phyloP scores from a whole-genome alignment of 1,140 invertebrate genomes.

The Danaus melanippus region DNA sequence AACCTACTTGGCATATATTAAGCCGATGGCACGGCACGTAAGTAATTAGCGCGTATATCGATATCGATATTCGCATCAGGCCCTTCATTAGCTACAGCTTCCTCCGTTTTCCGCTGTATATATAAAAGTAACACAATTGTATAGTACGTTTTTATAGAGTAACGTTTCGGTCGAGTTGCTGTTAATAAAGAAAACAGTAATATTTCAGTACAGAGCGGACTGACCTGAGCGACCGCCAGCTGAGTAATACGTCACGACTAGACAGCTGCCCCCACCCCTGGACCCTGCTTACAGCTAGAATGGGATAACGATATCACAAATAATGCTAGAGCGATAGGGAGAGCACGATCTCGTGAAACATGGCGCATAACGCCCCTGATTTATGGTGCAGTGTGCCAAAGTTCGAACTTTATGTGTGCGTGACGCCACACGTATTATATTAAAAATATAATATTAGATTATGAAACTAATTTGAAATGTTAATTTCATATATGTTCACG shows the following conservation, averaged over 20 bases:
- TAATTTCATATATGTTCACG: constrained; percentile 17
- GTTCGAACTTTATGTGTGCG: constrained; percentile 68
- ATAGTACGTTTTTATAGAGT: constrained; percentile 24
- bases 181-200: constrained; percentile 33
- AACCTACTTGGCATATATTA: constrained; percentile 62
- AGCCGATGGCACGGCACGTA: constrained; percentile 39
- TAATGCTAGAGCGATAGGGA: constrained; percentile 52
- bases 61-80: constrained; percentile 58
- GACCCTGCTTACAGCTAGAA: constrained; percentile 46
- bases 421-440: constrained; percentile 40
- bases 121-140: constrained; percentile 21
- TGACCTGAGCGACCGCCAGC: constrained; percentile 53
- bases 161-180: constrained; percentile 23
- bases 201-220: constrained; percentile 38
- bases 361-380: constrained; percentile 74
- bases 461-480: constrained; percentile 15
- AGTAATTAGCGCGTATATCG: constrained; percentile 59
- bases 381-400: constrained; percentile 70
- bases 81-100: constrained; percentile 41
- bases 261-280: constrained; percentile 58
- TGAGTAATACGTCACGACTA: constrained; percentile 69
- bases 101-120: constrained; percentile 21
- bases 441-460: constrained; percentile 21
- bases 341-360: constrained; percentile 63
- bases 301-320: constrained; percentile 46